phyloP scores from a whole-genome alignment of 37 sponge, comb jelly and placozoan species.

The Diacarnus erythraeanus region DNA sequence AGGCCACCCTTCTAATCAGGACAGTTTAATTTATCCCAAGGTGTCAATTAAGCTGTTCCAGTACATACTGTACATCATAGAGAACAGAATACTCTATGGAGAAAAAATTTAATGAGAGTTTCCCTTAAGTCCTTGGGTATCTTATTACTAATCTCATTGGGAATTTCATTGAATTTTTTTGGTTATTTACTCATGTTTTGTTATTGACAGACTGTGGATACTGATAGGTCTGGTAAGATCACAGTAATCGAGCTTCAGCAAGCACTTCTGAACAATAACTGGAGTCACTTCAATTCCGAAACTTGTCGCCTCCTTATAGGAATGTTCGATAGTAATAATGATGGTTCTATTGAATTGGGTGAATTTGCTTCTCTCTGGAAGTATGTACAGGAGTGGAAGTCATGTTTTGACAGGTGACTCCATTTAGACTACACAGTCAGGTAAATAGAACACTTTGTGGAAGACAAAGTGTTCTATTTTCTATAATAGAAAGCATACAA shows the following conservation, averaged over 20 bases:
- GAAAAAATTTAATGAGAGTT: too few relatives aligned
- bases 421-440: not conserved
- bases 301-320: conserved; percentile 90
- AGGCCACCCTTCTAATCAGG: too few relatives aligned
- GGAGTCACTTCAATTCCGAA: conserved; percentile 89
- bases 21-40: too few relatives aligned
- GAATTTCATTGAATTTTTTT: not conserved
- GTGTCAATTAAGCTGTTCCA: too few relatives aligned
- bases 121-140: too few relatives aligned
- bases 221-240: conserved; percentile 72
- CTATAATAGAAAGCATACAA: too few relatives aligned
- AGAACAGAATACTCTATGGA: too few relatives aligned
- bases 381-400: conserved; percentile 89
- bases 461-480: too few relatives aligned
- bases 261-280: conserved; percentile 88
- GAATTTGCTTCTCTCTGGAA: conserved; percentile 93
- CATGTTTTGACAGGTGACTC: conserved; percentile 85
- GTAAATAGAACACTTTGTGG: too few relatives aligned
- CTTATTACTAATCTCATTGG: too few relatives aligned
- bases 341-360: conserved; percentile 87
- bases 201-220: conserved; percentile 74
- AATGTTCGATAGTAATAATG: conserved; percentile 86
- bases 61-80: too few relatives aligned
- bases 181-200: not conserved
- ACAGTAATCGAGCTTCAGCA: conserved; percentile 75